Evolutionary conservation across 2,888 invertebrate genomes (phyloP).

Genomic region (Augochlorella aurata): DNA sequence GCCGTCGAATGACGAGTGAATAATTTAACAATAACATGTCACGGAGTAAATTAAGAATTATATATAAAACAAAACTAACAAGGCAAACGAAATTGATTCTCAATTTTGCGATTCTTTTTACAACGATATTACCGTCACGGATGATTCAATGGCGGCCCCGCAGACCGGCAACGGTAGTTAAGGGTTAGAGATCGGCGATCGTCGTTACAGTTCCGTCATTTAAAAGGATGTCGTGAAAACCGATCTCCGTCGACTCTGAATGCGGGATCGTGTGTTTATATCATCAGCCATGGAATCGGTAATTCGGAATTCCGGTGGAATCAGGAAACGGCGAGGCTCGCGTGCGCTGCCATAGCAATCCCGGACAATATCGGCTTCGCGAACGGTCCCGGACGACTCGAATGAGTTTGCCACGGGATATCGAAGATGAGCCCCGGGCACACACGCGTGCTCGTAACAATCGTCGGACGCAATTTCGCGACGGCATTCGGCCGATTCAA

Average conservation of each 20-base stretch:
- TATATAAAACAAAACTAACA: too few species aligned
- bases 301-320: conserved; percentile 19
- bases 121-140: too few species aligned
- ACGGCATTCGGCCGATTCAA: not conserved
- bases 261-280: not conserved
- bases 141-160: too few species aligned
- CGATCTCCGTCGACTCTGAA: not conserved
- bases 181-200: too few species aligned
- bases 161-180: too few species aligned
- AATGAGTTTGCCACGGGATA: not conserved
- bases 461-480: not conserved
- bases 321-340: conserved; percentile 3
- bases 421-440: not conserved
- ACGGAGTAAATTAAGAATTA: too few species aligned
- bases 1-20: too few species aligned
- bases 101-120: too few species aligned
- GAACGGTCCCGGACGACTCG: not conserved
- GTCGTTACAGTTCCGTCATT: not conserved
- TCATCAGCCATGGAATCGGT: not conserved
- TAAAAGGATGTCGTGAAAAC: not conserved
- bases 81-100: too few species aligned
- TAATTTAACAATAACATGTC: too few species aligned
- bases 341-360: conserved; percentile 6
- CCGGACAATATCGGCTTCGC: not conserved
- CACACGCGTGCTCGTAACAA: not conserved